A percentile compares a stretch with the other conserved stretches of the same genome.
phyloP scores from a whole-genome alignment of 2,888 invertebrate species.

The Xestia sexstrigata region DNA sequence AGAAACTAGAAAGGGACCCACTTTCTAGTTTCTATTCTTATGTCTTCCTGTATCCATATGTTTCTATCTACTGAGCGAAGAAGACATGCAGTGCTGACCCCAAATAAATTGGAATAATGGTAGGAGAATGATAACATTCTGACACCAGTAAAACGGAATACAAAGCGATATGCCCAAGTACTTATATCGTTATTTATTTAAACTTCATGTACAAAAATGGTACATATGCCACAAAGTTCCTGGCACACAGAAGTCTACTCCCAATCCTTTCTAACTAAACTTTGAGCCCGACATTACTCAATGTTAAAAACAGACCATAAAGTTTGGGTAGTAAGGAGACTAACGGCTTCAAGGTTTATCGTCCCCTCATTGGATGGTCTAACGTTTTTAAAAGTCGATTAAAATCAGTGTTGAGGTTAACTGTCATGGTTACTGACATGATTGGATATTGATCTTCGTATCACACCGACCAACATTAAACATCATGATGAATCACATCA shows the following conservation, averaged over 20 bases:
- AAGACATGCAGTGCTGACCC: not conserved
- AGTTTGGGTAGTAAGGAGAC: conserved; percentile 11
- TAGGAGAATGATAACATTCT: not conserved
- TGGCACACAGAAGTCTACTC: not conserved
- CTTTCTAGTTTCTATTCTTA: too few relatives aligned
- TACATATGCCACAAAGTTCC: too few relatives aligned
- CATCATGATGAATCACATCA: too few relatives aligned
- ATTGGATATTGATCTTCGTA: not conserved
- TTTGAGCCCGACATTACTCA: conserved; percentile 26
- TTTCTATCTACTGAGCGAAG: not conserved
- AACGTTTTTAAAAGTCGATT: not conserved
- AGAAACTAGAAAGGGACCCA: not conserved
- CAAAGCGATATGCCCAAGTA: not conserved
- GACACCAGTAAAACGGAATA: not conserved
- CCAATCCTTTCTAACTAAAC: conserved; percentile 12
- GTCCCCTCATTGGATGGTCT: not conserved
- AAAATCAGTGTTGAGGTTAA: not conserved
- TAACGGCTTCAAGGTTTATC: conserved; percentile 7
- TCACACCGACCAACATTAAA: not conserved
- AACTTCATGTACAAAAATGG: too few relatives aligned
- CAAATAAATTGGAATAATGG: too few relatives aligned
- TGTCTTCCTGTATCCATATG: too few relatives aligned
- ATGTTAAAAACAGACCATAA: conserved; percentile 19
- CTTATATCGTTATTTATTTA: not conserved
- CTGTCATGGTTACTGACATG: not conserved